Evolutionary conservation across 2,113 vertebrate genomes (phyloP).

Genomic region (Neolamprologus ventralis): DNA sequence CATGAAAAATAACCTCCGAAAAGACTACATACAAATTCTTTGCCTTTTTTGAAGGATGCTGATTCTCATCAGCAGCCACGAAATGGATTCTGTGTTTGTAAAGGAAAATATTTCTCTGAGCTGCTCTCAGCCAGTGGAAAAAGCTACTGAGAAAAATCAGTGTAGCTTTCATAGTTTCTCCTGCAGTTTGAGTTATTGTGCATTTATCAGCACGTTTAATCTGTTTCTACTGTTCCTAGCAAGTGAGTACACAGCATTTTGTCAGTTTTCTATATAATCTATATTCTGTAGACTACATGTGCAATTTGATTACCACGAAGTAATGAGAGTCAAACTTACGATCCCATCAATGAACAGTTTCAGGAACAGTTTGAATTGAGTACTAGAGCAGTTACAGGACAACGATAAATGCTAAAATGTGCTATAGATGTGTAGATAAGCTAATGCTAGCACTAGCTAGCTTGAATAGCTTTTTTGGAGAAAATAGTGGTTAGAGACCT

Average conservation of each 20-base stretch:
- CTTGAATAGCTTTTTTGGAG: not conserved
- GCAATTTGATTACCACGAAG: not conserved
- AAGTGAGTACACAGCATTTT: not conserved
- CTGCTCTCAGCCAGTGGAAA: slow-evolving; percentile 1
- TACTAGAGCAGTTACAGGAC: not conserved
- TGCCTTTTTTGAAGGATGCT: not conserved
- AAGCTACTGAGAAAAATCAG: slow-evolving; percentile 25
- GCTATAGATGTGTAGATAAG: not conserved
- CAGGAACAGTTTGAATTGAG: not conserved
- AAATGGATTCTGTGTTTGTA: slow-evolving; percentile 18
- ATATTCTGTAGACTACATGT: not conserved
- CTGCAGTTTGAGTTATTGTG: not conserved
- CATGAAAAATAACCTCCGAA: not conserved
- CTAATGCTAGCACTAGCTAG: not conserved
- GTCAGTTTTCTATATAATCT: not conserved
- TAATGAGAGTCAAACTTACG: not conserved
- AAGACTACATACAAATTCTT: not conserved
- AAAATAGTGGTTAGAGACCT: not conserved
- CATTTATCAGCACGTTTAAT: not conserved
- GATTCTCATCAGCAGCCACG: not conserved
- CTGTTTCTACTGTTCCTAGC: not conserved
- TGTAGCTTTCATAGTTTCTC: not conserved
- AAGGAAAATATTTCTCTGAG: slow-evolving; percentile 19
- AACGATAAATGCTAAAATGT: not conserved
- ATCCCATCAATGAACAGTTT: not conserved